Evolutionary conservation across 2,113 vertebrate species (phyloP).

Genomic region (Xiphophorus maculatus): DNA sequence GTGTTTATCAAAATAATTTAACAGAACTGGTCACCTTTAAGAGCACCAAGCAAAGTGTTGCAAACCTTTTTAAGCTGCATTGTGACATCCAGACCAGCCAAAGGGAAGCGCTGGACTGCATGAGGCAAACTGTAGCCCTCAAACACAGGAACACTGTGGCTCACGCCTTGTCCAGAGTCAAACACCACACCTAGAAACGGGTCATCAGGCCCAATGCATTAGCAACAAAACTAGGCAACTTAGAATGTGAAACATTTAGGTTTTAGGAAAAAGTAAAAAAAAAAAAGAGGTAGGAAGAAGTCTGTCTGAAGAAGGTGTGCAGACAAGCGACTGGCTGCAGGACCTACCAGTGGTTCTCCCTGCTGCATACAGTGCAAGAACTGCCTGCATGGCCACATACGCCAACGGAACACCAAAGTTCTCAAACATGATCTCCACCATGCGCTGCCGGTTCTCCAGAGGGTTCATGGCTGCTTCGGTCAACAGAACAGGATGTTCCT

Average conservation of each 20-base stretch:
- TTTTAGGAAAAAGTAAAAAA: no score
- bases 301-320: no score
- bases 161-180: conserved; percentile 62
- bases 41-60: background rate
- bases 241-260: background rate
- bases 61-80: conserved; percentile 77
- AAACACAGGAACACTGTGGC: conserved; percentile 81
- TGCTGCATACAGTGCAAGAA: conserved; percentile 76
- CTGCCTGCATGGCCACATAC: conserved; percentile 80
- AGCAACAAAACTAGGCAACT: no score
- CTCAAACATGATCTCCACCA: conserved; percentile 82
- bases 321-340: background rate
- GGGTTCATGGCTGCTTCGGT: conserved; percentile 77
- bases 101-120: conserved; percentile 75
- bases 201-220: background rate
- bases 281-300: no score
- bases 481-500: conserved; percentile 79
- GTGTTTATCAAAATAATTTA: no score
- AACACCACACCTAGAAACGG: conserved; percentile 75
- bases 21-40: no score
- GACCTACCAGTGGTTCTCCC: conserved; percentile 75
- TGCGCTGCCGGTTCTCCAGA: conserved; percentile 64
- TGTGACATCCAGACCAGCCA: conserved; percentile 79
- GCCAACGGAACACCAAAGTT: conserved; percentile 72
- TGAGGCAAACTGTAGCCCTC: conserved; percentile 80